A percentile compares a stretch with the other conserved stretches of the same genome.
These are phyloP conservation scores for Drosophila quinaria DNA, from an alignment of 2,888 invertebrate species.

Conservation along the genomic window DNA sequence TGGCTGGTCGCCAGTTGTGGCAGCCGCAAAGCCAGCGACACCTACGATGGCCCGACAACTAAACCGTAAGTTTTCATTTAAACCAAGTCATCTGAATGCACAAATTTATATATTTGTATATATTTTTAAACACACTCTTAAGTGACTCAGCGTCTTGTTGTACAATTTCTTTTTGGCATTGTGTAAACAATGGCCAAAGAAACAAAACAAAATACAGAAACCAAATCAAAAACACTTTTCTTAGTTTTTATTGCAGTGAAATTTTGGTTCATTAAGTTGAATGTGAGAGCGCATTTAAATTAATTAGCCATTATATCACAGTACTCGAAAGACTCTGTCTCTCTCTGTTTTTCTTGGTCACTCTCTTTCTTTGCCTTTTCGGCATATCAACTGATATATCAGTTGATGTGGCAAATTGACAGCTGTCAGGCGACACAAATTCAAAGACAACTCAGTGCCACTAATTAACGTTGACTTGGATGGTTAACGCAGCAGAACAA, in stretches of 20 bases:
- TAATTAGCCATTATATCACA: slow-evolving; percentile 57
- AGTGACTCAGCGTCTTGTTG: slow-evolving; percentile 35
- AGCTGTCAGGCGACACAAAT: slow-evolving; percentile 39
- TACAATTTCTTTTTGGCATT: slow-evolving; percentile 50
- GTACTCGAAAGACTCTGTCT: slow-evolving; percentile 1
- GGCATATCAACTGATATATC: slow-evolving; percentile 6
- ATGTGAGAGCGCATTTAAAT: slow-evolving; percentile 63
- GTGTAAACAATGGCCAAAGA: slow-evolving; percentile 24
- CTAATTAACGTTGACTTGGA: slow-evolving; percentile 53
- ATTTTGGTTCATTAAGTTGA: slow-evolving; percentile 70
- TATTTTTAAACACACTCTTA: neutral
- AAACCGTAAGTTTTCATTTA: slow-evolving; percentile 61
- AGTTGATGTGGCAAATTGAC: slow-evolving; percentile 33
- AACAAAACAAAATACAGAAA: slow-evolving; percentile 31
- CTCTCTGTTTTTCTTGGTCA: neutral
- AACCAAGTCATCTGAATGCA: slow-evolving; percentile 29
- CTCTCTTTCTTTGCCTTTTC: neutral
- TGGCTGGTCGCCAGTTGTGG: slow-evolving; percentile 38
- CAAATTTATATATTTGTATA: slow-evolving; percentile 6
- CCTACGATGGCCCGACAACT: slow-evolving; percentile 54
- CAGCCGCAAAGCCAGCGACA: slow-evolving; percentile 32
- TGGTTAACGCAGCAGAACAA: slow-evolving; percentile 72
- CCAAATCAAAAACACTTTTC: slow-evolving; percentile 61
- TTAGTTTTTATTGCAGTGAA: slow-evolving; percentile 71
- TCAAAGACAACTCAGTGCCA: slow-evolving; percentile 12